A percentile compares a stretch with the other conserved stretches of the same genome.
These are phyloP conservation scores for Chloroceryle aenea DNA, from an alignment of 2,113 vertebrate genomes.

Conservation along the genomic window DNA sequence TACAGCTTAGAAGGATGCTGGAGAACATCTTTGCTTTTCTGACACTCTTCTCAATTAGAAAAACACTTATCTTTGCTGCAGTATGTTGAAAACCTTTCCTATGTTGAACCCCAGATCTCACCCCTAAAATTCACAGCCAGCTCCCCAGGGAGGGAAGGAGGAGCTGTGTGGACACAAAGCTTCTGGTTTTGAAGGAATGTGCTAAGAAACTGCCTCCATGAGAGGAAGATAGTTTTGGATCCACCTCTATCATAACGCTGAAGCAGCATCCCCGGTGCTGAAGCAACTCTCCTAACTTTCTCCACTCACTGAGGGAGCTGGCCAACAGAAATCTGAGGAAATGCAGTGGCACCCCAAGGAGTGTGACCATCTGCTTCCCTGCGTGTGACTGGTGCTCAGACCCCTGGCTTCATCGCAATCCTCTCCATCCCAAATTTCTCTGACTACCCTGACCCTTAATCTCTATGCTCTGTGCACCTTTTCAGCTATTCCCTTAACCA, in stretches of 20 bases:
- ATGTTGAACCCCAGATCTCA: background rate
- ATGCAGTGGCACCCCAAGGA: background rate
- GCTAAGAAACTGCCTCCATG: background rate
- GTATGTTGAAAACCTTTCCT: background rate
- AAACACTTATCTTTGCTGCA: background rate
- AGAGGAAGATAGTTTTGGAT: background rate
- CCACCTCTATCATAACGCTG: background rate
- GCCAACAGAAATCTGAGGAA: background rate
- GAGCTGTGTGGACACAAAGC: background rate
- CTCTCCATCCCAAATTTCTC: background rate
- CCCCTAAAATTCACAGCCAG: background rate
- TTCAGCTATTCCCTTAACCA: background rate
- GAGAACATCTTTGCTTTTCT: conserved; percentile 33
- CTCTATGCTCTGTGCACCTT: background rate
- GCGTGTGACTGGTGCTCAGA: background rate
- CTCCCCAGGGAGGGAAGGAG: background rate
- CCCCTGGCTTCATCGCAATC: background rate
- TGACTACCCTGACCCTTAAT: background rate
- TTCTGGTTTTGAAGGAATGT: background rate
- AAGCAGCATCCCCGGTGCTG: background rate
- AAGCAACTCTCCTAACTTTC: background rate
- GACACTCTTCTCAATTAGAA: background rate
- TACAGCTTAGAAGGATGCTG: background rate
- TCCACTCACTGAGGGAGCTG: background rate
- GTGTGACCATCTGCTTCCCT: background rate